Evolutionary conservation across 23 tunicate genomes (phyloP).

Genomic region (Styela clava): DNA sequence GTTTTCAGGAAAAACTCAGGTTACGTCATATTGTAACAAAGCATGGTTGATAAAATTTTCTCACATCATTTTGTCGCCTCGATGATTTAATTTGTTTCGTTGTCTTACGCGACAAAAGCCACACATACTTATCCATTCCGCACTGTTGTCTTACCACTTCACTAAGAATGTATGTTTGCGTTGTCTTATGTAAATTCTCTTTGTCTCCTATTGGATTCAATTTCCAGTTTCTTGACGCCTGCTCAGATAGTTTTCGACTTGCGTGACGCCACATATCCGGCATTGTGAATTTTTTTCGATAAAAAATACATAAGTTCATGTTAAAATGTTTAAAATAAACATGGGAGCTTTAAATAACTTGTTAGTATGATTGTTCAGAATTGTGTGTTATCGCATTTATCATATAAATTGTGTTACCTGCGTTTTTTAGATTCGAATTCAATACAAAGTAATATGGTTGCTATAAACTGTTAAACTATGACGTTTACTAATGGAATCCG

Average conservation of each 20-base stretch:
- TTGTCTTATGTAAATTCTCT: conserved; percentile 35
- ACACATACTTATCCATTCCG: conserved; percentile 26
- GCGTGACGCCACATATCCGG: conserved; percentile 23
- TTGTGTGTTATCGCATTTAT: no score
- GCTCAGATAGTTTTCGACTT: conserved; percentile 1
- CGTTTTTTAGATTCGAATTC: no score
- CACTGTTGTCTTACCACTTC: conserved; percentile 40
- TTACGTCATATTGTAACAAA: not conserved
- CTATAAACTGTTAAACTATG: no score
- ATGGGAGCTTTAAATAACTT: no score
- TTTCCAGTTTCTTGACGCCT: conserved; percentile 36
- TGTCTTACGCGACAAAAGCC: conserved; percentile 20
- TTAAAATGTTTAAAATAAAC: no score
- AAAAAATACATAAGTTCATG: no score
- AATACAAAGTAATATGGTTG: no score
- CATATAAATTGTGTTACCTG: no score
- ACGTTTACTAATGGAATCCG: no score
- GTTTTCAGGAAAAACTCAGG: not conserved
- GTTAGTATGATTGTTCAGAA: no score
- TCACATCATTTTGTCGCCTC: conserved; percentile 2
- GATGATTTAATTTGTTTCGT: not conserved
- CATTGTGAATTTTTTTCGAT: not conserved
- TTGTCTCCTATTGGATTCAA: conserved; percentile 21
- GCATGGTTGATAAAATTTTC: not conserved
- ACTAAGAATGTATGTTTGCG: conserved; percentile 22